A percentile compares a stretch with the other conserved stretches of the same genome.
Conservation (phyloP, 30 jellyfish, hydroid and myxozoan species). For the Nemopilema nomurai region DNA sequence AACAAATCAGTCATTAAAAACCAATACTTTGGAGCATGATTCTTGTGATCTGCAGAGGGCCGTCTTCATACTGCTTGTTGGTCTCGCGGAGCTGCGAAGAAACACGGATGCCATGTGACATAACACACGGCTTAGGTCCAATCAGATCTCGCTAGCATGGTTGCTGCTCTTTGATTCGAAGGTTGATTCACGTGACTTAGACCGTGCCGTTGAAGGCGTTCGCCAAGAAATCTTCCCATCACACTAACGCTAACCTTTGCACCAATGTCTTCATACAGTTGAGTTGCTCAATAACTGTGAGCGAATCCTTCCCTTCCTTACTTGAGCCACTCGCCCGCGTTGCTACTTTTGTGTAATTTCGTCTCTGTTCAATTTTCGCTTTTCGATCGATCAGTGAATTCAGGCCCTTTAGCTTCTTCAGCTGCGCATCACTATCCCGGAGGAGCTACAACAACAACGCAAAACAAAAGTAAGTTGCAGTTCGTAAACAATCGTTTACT, state of each 20-base stretch:
- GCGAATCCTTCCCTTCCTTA: slow-evolving; percentile 9
- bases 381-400: slow-evolving; percentile 19
- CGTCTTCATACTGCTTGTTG: too few relatives aligned
- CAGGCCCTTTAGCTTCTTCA: slow-evolving; percentile 14
- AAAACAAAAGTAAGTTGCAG: neutral
- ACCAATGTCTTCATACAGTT: neutral
- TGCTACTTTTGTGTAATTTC: neutral
- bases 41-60: too few relatives aligned
- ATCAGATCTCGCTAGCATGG: neutral
- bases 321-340: neutral
- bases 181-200: neutral
- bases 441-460: neutral
- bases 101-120: neutral
- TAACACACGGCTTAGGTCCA: neutral
- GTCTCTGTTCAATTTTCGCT: slow-evolving; percentile 24
- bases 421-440: neutral
- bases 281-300: slow-evolving; percentile 11
- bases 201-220: neutral
- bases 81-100: too few relatives aligned
- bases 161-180: neutral
- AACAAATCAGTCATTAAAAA: too few relatives aligned
- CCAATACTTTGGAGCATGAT: too few relatives aligned
- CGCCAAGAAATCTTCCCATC: neutral
- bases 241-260: neutral
- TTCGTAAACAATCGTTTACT: neutral